phyloP scores from a whole-genome alignment of 2,888 invertebrate species.

The Elysia crispata region DNA sequence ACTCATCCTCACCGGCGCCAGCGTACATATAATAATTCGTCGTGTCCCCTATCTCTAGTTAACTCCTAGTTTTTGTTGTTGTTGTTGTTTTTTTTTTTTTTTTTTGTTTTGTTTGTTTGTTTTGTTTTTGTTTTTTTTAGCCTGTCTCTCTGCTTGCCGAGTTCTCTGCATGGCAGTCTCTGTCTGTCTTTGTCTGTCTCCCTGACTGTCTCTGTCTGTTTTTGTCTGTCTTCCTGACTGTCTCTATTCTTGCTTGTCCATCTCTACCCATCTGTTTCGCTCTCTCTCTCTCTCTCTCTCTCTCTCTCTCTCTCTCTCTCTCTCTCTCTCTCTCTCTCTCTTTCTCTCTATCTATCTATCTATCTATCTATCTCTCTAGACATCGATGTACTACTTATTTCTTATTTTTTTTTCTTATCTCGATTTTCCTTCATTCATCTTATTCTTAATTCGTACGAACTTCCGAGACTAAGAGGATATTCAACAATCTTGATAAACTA shows the following conservation, averaged over 20 bases:
- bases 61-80: neutral
- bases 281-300: conserved; percentile 24
- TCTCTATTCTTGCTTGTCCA: too few relatives aligned
- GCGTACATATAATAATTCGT: too few relatives aligned
- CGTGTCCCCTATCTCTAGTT: too few relatives aligned
- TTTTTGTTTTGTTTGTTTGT: neutral
- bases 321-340: conserved; percentile 23
- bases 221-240: neutral
- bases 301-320: conserved; percentile 19
- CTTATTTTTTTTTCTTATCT: too few relatives aligned
- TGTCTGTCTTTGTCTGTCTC: conserved; percentile 12
- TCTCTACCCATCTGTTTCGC: neutral
- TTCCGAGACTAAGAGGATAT: too few relatives aligned
- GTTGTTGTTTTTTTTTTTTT: neutral
- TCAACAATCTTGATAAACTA: too few relatives aligned
- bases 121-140: neutral
- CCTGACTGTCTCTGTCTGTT: neutral
- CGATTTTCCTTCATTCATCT: too few relatives aligned
- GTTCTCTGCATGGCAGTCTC: conserved; percentile 16
- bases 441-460: too few relatives aligned
- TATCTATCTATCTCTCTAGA: neutral
- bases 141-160: neutral
- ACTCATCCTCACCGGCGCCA: too few relatives aligned
- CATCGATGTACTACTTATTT: too few relatives aligned
- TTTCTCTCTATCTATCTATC: neutral